Percentiles rank a stretch among this genome's conserved stretches.
phyloP scores from a whole-genome alignment of 2,113 vertebrate species.

The Trinectes maculatus region DNA sequence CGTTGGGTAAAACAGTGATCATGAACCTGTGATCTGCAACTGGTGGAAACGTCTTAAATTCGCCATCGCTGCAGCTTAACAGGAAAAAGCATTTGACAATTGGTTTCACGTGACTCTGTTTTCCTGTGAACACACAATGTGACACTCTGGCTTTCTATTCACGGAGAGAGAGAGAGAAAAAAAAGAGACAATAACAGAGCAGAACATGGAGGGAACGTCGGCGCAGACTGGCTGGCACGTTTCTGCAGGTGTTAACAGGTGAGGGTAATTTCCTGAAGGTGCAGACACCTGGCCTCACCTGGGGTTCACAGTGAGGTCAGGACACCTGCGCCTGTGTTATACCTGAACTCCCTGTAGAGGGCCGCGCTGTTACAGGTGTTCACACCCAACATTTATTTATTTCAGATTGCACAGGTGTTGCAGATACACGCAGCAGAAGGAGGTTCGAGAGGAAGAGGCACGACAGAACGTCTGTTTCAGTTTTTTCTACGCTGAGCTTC shows the following conservation, averaged over 20 bases:
- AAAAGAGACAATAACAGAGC: conserved; percentile 21
- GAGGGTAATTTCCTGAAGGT: conserved; percentile 52
- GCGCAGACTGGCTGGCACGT: conserved; percentile 41
- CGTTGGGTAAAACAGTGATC: too few species aligned
- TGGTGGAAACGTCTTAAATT: too few species aligned
- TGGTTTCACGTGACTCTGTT: not conserved
- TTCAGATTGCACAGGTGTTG: conserved; percentile 65
- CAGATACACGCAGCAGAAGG: conserved; percentile 57
- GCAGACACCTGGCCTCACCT: conserved; percentile 58
- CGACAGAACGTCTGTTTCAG: conserved; percentile 49
- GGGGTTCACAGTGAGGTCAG: conserved; percentile 64
- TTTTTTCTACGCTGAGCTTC: conserved; percentile 47
- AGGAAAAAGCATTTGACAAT: conserved; percentile 16
- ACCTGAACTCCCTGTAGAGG: conserved; percentile 56
- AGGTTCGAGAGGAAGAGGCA: conserved; percentile 61
- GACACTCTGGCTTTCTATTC: conserved; percentile 61
- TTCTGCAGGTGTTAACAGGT: conserved; percentile 50
- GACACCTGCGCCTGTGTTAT: conserved; percentile 61
- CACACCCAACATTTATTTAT: conserved; percentile 74
- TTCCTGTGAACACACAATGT: conserved; percentile 32
- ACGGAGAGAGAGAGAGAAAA: conserved; percentile 33
- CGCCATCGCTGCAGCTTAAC: too few species aligned
- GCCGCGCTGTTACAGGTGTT: conserved; percentile 62
- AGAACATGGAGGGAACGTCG: conserved; percentile 47
- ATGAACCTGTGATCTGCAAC: too few species aligned